Evolutionary conservation across 2,888 invertebrate genomes (phyloP), one percentile per base, ranked within the genome.

Genomic region (Anoplius nigerrimus): DNA sequence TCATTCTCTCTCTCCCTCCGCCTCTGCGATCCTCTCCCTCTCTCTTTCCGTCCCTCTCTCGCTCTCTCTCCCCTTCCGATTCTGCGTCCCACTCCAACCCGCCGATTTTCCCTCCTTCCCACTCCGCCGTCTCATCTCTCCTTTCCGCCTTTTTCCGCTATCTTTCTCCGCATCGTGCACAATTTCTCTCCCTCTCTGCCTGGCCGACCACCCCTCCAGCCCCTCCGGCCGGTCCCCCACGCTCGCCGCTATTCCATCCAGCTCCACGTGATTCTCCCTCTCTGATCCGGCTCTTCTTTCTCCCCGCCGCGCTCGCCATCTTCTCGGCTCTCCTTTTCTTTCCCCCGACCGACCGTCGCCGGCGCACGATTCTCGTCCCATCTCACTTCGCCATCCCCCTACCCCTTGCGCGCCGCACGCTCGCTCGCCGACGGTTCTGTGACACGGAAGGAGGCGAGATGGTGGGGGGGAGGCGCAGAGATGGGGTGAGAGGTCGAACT

Each of bases 1-100:
- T 88, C 90, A 53, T 88, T 88, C 85, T 89, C 86, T 89, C 86
- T 85, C 56, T 51, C 59, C 71, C 64, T 66, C 68, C 64, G 59
- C 64, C 55, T 63, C 89, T 21, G 42, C 42, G 48, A 69, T 69
- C 8, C 60, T 59, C 60, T 48, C 42, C 13, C 60, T 61, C 48
- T 54, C 55, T 68, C 60, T 13, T 11, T 34, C 55, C 45, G 54
- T 53, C 59, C 62, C 55, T 13, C 51, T 43, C 56, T 48, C 65
- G 22, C 46, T 21, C 43, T 13, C 34, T 54, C 45, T 53, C 56
- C 16, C 21, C 48, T 20, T 59, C 60, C 43, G 34, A 62, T 51
- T 61, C 60, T 21, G 22, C 6, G 34, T 3, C 60, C 13, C 24
- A 34, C 57, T 21, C 18, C 6, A n/a, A 42, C 48, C 24, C 58